phyloP scores from a whole-genome alignment of 1,140 invertebrate species.

The Venustaconcha ellipsiformis region DNA sequence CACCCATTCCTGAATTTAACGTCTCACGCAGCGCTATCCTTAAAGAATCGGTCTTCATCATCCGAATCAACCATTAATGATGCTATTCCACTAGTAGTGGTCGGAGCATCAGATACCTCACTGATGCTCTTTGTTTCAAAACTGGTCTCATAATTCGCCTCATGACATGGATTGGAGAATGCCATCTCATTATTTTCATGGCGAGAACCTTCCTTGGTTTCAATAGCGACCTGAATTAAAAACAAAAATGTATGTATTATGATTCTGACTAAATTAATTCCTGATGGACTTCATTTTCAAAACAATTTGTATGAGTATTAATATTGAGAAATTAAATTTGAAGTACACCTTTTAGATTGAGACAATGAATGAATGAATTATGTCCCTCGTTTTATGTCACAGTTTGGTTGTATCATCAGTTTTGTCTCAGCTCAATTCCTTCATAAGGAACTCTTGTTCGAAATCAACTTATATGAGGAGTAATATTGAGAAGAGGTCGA shows the following conservation, averaged over 20 bases:
- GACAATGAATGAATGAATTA: no score
- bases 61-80: constrained; percentile 23
- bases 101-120: constrained; percentile 7
- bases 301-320: no score
- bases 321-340: no score
- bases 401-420: no score
- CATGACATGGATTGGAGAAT: constrained; percentile 24
- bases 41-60: constrained; percentile 19
- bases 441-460: no score
- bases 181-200: background rate
- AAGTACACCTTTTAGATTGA: no score
- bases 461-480: no score
- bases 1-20: background rate
- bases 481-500: no score
- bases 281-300: background rate
- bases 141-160: background rate
- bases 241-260: background rate
- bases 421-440: no score
- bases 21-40: constrained; percentile 11
- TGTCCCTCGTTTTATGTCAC: no score
- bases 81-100: constrained; percentile 19
- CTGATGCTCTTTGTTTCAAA: constrained; percentile 8
- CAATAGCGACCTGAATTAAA: background rate
- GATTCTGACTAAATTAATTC: background rate
- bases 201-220: background rate